Base-by-base conservation (phyloP, 2,797 vertebrate genomes). In the Pogoniulus pusillus region DNA sequence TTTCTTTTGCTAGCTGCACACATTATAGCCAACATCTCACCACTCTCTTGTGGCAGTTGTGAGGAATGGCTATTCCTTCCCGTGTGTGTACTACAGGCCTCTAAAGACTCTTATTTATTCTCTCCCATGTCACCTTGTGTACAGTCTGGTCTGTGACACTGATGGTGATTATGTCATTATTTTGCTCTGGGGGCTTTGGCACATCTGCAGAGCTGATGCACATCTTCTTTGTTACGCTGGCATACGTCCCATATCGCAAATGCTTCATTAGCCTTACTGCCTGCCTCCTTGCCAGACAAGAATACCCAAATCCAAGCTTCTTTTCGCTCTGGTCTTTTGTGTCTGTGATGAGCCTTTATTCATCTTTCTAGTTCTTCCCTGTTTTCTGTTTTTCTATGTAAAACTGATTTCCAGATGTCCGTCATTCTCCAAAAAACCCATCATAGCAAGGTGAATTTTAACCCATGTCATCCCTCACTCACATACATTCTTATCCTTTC, bases 151-250 rank as follows among this genome's bases (percentile, higher is more conserved):
- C 98, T 98, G 98, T 99, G 98, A 98, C 99, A 98, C 98, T 98
- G 98, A 98, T 99, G 98, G 98, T 99, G 98, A 99, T 99, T 99
- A 99, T 99, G 99, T 99, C 98, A 99, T 99, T 99, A 99, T 99
- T 99, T 98, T 98, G 97, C 98, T 98, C 98, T 98, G 97, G 98
- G 98, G 98, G 97, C 97, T 97, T 97, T 98, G 98, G 98, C 98
- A 98, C 98, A 99, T 99, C 98, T 99, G 98, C 98, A 98, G 98
- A 98, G 97, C 98, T 98, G 98, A 98, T 98, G 98, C 98, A 98
- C 98, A 98, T 98, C 98, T 98, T 97, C 98, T 98, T 98, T 98
- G 98, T 98, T 97, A 96, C 95, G 91, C 97, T 98, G 98, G 98
- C 98, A 98, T 96, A 96, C 95, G 90, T 98, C 98, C 98, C 98